Conservation (phyloP, 2,113 vertebrate genomes). For the Xiphophorus hellerii region DNA sequence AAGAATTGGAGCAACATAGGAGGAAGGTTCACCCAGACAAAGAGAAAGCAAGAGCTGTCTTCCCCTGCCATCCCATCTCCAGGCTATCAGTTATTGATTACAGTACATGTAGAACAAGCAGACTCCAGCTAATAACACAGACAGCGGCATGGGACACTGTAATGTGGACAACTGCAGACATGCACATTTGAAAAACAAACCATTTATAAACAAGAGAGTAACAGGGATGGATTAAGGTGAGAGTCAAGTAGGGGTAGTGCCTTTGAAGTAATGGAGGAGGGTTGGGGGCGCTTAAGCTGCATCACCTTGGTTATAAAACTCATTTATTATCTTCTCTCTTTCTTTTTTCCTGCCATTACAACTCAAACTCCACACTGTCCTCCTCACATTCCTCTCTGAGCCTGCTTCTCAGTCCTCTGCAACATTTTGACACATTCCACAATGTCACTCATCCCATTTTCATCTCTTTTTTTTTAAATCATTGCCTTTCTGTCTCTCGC, state of each 20-base stretch:
- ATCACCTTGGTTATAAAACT: conserved; percentile 19
- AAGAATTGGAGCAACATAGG: conserved; percentile 35
- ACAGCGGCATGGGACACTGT: conserved; percentile 42
- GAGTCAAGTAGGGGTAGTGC: background rate
- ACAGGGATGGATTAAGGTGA: conserved; percentile 1
- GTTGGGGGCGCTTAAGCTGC: conserved; percentile 24
- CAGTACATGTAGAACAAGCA: conserved; percentile 42
- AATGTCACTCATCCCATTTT: conserved; percentile 38
- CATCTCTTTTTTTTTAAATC: conserved; percentile 22
- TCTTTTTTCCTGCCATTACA: background rate
- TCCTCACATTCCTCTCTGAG: conserved; percentile 1
- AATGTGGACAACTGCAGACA: conserved; percentile 40
- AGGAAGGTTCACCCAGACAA: background rate
- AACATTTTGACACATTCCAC: conserved; percentile 38
- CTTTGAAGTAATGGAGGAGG: conserved; percentile 8
- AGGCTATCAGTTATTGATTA: conserved; percentile 69
- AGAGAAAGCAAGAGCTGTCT: conserved; percentile 20
- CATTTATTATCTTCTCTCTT: background rate
- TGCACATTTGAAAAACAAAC: background rate
- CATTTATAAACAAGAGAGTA: conserved; percentile 1
- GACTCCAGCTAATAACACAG: conserved; percentile 59
- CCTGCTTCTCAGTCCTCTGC: conserved; percentile 24
- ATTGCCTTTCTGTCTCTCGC: conserved; percentile 29
- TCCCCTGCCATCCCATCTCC: conserved; percentile 49
- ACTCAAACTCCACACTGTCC: conserved; percentile 21